These are phyloP conservation scores for Drosophila sp. DNA, from an alignment of 1,140 invertebrate genomes.

Conservation along the genomic window DNA sequence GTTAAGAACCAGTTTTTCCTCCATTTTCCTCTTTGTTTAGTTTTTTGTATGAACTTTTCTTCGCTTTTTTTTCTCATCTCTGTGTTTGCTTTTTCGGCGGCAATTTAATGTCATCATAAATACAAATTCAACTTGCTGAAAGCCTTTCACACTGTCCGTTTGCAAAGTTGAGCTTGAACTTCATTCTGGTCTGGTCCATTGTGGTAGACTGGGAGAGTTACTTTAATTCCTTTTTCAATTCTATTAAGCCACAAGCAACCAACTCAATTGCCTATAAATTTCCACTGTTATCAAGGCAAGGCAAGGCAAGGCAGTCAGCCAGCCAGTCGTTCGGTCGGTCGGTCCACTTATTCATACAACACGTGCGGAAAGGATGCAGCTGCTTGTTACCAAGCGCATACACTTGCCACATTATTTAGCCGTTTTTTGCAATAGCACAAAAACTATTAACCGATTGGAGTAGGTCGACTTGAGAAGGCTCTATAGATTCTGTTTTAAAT, in stretches of 20 bases:
- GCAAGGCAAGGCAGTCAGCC: conserved; percentile 1
- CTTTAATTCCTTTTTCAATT: conserved; percentile 57
- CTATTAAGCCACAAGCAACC: conserved; percentile 59
- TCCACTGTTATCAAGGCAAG: conserved; percentile 64
- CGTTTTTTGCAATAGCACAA: conserved; percentile 38
- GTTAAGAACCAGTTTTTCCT: conserved; percentile 49
- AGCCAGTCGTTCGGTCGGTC: neutral
- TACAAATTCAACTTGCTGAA: conserved; percentile 71
- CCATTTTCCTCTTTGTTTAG: neutral
- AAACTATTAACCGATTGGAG: conserved; percentile 38
- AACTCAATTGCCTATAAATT: conserved; percentile 71
- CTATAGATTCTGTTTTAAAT: neutral
- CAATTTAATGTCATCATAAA: conserved; percentile 78
- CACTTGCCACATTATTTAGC: conserved; percentile 55
- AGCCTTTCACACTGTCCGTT: conserved; percentile 40
- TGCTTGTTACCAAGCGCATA: conserved; percentile 26
- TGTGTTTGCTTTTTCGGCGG: conserved; percentile 44
- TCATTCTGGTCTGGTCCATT: conserved; percentile 23
- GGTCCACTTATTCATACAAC: conserved; percentile 67
- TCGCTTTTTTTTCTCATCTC: conserved; percentile 9
- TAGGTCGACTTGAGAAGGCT: neutral
- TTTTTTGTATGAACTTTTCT: conserved; percentile 12
- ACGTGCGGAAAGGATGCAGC: conserved; percentile 49
- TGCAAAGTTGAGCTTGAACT: conserved; percentile 60
- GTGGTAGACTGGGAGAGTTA: conserved; percentile 11